These are phyloP conservation scores for Turritopsis dohrnii DNA, from an alignment of 30 jellyfish, hydroid and myxozoan species.

Conservation along the genomic window DNA sequence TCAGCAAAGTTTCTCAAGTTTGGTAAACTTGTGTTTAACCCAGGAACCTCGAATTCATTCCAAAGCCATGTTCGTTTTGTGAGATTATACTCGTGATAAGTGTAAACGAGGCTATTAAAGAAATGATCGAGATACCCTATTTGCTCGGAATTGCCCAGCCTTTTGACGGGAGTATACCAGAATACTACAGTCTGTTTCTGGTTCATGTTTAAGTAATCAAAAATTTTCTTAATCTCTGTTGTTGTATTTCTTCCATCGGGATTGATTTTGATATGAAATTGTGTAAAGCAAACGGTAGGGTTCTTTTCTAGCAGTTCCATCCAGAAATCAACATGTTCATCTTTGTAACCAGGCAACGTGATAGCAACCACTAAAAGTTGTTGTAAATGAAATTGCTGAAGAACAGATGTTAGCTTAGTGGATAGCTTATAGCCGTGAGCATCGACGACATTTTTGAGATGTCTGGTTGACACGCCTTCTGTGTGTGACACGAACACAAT, in stretches of 20 bases:
- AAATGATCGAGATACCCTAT: background rate
- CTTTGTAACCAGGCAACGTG: background rate
- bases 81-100: background rate
- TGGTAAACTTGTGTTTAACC: background rate
- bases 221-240: background rate
- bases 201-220: background rate
- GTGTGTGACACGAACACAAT: background rate
- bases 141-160: background rate
- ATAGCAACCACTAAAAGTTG: background rate
- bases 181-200: background rate
- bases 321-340: background rate
- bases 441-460: background rate
- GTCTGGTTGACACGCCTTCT: background rate
- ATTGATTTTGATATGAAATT: background rate
- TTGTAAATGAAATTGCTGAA: background rate
- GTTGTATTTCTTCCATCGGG: background rate
- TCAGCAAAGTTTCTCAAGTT: background rate
- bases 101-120: background rate
- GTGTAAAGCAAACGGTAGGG: background rate
- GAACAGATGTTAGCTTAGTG: background rate
- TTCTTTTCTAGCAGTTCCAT: background rate
- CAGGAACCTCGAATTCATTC: background rate
- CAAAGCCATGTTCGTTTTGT: background rate
- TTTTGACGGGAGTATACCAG: background rate
- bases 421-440: background rate